These are phyloP conservation scores for Anoplius nigerrimus DNA, from an alignment of 2,888 invertebrate species.

Conservation along the genomic window DNA sequence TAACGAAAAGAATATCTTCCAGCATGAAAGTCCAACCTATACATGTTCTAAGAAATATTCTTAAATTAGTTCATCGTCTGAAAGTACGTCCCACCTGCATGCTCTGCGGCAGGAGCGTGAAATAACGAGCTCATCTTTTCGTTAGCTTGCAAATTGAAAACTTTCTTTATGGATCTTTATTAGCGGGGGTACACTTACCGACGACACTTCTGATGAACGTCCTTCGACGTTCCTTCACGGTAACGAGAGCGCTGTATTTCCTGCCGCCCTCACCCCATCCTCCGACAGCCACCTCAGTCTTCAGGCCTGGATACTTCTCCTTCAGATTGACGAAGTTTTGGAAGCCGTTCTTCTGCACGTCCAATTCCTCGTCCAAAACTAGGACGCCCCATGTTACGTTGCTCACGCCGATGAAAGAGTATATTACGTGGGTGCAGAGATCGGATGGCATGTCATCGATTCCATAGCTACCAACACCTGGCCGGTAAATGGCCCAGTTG, in stretches of 20 bases:
- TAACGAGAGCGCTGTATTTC: constrained; percentile 90
- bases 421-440: constrained; percentile 90
- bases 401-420: constrained; percentile 91
- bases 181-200: constrained; percentile 75
- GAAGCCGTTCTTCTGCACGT: constrained; percentile 86
- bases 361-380: constrained; percentile 88
- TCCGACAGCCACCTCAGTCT: constrained; percentile 89
- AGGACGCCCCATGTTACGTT: constrained; percentile 86
- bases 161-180: too few relatives aligned
- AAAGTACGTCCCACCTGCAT: too few relatives aligned
- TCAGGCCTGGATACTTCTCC: constrained; percentile 82
- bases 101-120: too few relatives aligned
- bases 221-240: constrained; percentile 81
- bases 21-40: too few relatives aligned
- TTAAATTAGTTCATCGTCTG: too few relatives aligned
- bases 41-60: too few relatives aligned
- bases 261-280: constrained; percentile 94
- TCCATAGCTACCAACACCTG: constrained; percentile 88
- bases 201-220: constrained; percentile 86
- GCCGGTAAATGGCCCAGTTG: constrained; percentile 91
- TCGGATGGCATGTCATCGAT: constrained; percentile 89
- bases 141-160: too few relatives aligned
- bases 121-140: too few relatives aligned
- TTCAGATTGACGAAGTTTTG: constrained; percentile 86
- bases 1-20: too few relatives aligned